Conservation (phyloP, 2,113 vertebrate genomes). For the Megaleporinus macrocephalus region DNA sequence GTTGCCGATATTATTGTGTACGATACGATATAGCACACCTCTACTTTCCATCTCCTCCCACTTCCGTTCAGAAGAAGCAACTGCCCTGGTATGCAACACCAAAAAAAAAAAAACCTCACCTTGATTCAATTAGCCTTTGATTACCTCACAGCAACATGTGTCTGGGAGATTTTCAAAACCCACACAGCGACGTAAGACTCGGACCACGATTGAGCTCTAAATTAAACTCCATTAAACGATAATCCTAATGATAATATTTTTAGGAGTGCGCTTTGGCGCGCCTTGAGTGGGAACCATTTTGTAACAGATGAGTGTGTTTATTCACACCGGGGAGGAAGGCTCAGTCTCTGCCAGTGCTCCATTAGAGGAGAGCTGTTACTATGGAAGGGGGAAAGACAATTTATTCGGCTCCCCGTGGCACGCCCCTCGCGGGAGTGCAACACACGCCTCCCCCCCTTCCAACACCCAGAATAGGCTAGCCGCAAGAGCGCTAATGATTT, state of each 20-base stretch:
- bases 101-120: slow-evolving; percentile 40
- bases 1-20: too few species aligned
- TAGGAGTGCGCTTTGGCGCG: slow-evolving; percentile 49
- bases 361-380: slow-evolving; percentile 69
- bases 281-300: slow-evolving; percentile 62
- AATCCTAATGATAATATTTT: slow-evolving; percentile 56
- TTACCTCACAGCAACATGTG: slow-evolving; percentile 48
- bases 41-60: too few species aligned
- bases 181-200: slow-evolving; percentile 40
- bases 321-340: slow-evolving; percentile 60
- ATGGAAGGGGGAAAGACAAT: slow-evolving; percentile 64
- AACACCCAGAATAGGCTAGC: slow-evolving; percentile 35
- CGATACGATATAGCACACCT: too few species aligned
- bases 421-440: slow-evolving; percentile 48
- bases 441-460: slow-evolving; percentile 45
- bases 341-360: slow-evolving; percentile 59
- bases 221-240: slow-evolving; percentile 63
- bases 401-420: slow-evolving; percentile 59
- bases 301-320: slow-evolving; percentile 70
- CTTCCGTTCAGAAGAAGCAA: slow-evolving; percentile 22
- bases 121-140: slow-evolving; percentile 48
- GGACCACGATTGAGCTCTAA: slow-evolving; percentile 42
- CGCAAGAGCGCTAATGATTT: slow-evolving; percentile 37
- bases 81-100: slow-evolving; percentile 50
- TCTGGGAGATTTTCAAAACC: too few species aligned